These are phyloP conservation scores for Australoheros scitulus DNA, from an alignment of 2,113 vertebrate genomes.

Conservation along the genomic window DNA sequence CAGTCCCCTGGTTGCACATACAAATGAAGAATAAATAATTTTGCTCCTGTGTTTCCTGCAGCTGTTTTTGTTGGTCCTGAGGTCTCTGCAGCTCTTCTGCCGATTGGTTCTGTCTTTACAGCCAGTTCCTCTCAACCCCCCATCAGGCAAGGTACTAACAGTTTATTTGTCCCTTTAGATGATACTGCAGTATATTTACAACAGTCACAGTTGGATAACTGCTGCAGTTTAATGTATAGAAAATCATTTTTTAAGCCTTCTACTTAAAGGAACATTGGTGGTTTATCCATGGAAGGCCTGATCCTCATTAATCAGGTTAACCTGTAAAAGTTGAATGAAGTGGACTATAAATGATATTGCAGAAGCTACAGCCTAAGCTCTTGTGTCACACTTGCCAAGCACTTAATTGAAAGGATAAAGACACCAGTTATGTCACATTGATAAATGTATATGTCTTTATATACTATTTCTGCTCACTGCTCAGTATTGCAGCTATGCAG, in stretches of 20 bases:
- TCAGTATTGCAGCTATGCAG: neutral
- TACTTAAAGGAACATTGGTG: neutral
- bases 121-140: slow-evolving; percentile 87
- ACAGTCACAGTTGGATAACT: neutral
- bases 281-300: too few relatives aligned
- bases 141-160: slow-evolving; percentile 81
- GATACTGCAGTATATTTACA: neutral
- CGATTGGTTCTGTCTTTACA: slow-evolving; percentile 93
- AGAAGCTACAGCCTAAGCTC: neutral
- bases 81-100: slow-evolving; percentile 87
- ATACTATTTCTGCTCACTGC: neutral
- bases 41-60: slow-evolving; percentile 62
- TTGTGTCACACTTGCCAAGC: neutral
- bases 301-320: too few relatives aligned
- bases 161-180: neutral
- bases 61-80: slow-evolving; percentile 91
- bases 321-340: neutral
- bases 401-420: neutral
- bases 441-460: neutral
- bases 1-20: neutral
- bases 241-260: neutral
- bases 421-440: neutral
- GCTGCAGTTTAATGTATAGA: neutral
- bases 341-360: neutral
- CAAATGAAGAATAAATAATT: neutral